Conservation (phyloP, 2,113 vertebrate genomes). For the Syrrhaptes paradoxus region DNA sequence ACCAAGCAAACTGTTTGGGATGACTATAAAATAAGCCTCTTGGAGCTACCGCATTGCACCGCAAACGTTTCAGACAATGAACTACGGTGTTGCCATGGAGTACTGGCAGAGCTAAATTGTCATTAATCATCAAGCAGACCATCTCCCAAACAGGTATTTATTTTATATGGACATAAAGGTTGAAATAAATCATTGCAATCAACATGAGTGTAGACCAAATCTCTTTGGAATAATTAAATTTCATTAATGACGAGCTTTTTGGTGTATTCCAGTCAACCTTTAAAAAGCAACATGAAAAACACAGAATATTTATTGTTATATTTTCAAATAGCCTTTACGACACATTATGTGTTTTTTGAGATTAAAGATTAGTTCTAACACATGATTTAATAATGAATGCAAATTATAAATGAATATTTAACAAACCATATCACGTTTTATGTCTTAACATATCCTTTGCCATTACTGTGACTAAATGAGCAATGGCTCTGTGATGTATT, state of each 20-base stretch:
- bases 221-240: conserved; percentile 71
- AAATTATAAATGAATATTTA: conserved; percentile 75
- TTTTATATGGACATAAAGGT: conserved; percentile 61
- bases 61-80: background rate
- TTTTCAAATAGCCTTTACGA: conserved; percentile 49
- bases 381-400: conserved; percentile 73
- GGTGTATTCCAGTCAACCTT: conserved; percentile 39
- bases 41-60: background rate
- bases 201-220: background rate
- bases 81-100: background rate
- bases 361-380: conserved; percentile 60
- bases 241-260: conserved; percentile 53
- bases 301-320: conserved; percentile 61
- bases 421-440: conserved; percentile 67
- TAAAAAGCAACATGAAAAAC: conserved; percentile 38
- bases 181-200: conserved; percentile 65
- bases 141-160: conserved; percentile 62
- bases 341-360: conserved; percentile 51
- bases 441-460: conserved; percentile 63
- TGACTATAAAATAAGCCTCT: background rate
- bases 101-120: background rate
- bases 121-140: conserved; percentile 23
- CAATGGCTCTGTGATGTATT: conserved; percentile 52
- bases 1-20: background rate
- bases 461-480: conserved; percentile 45